These are phyloP conservation scores for Zapornia atra DNA, from an alignment of 2,113 vertebrate genomes.

Conservation along the genomic window DNA sequence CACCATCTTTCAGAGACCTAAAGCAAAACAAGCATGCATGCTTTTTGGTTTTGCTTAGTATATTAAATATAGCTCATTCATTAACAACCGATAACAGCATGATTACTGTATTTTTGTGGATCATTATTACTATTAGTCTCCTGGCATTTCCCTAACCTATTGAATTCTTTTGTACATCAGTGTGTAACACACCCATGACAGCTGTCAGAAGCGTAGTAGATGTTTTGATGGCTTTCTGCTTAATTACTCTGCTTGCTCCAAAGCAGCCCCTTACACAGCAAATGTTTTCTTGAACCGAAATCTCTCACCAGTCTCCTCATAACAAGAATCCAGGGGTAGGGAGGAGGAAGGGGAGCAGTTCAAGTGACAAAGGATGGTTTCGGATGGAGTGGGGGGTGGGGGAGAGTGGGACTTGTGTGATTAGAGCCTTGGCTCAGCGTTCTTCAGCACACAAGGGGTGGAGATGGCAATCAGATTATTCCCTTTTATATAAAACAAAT, in stretches of 20 bases:
- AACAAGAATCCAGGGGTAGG: too few species aligned
- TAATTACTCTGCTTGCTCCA: neutral
- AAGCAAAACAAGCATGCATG: constrained; percentile 63
- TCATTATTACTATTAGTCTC: constrained; percentile 38
- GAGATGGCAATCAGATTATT: neutral
- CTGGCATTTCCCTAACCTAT: constrained; percentile 56
- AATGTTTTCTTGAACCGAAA: neutral
- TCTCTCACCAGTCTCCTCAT: neutral
- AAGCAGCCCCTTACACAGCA: neutral
- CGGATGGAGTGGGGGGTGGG: neutral
- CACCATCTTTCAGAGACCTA: constrained; percentile 46
- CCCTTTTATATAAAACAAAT: neutral
- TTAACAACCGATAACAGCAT: constrained; percentile 56
- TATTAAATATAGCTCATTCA: constrained; percentile 5
- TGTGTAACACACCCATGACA: constrained; percentile 7
- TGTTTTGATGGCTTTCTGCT: neutral
- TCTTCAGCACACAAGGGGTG: neutral
- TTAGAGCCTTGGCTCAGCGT: neutral
- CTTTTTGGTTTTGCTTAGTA: constrained; percentile 5
- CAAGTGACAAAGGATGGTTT: neutral
- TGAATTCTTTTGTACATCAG: neutral
- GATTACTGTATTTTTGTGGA: neutral
- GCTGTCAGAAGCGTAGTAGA: neutral
- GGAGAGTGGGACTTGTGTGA: neutral
- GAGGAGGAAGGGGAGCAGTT: neutral